These are phyloP conservation scores for Sebastes ruberrimus DNA, from an alignment of 2,797 vertebrate genomes.

Conservation along the genomic window DNA sequence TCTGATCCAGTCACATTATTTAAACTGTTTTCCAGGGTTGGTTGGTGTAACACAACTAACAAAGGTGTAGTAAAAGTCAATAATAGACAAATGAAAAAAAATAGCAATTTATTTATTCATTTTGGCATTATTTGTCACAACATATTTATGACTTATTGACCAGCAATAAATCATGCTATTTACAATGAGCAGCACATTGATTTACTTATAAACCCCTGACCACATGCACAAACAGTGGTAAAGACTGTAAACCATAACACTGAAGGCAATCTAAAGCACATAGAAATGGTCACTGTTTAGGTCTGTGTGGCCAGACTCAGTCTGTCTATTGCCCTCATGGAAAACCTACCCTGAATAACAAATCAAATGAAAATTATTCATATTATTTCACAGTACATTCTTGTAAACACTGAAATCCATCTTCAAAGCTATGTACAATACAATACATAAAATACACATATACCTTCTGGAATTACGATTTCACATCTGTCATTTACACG, in stretches of 20 bases:
- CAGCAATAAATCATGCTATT: slow-evolving; percentile 66
- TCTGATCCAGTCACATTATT: neutral
- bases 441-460: neutral
- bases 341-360: neutral
- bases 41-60: neutral
- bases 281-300: slow-evolving; percentile 29
- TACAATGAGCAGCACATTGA: slow-evolving; percentile 11
- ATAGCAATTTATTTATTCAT: neutral
- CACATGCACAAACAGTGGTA: slow-evolving; percentile 8
- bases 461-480: slow-evolving; percentile 19
- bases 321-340: neutral
- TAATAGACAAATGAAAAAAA: neutral
- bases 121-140: slow-evolving; percentile 10
- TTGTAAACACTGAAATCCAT: slow-evolving; percentile 53
- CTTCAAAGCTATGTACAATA: neutral
- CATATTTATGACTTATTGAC: slow-evolving; percentile 56
- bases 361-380: neutral
- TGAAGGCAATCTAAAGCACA: neutral
- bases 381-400: slow-evolving; percentile 8
- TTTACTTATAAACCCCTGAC: neutral
- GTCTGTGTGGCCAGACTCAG: neutral
- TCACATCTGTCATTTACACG: neutral
- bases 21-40: neutral
- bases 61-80: neutral
- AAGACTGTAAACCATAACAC: slow-evolving; percentile 5